Evolutionary conservation across 2,113 vertebrate genomes (phyloP).

Genomic region (Myotis lucifugus): DNA sequence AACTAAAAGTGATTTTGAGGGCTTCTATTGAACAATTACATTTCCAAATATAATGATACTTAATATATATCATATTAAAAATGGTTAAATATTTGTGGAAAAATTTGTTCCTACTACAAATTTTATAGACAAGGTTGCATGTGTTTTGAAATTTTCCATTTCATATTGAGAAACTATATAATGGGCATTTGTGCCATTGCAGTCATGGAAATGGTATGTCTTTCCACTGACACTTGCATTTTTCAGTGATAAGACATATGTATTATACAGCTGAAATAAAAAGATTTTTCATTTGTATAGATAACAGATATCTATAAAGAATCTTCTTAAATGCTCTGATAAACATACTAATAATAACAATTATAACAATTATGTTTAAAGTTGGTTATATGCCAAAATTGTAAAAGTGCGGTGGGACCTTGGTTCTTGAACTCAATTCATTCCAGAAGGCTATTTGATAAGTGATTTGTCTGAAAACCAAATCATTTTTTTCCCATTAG

Average conservation of each 20-base stretch:
- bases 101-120: neutral
- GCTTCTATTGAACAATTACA: neutral
- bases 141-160: neutral
- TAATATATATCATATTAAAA: neutral
- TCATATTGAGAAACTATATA: neutral
- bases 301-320: neutral
- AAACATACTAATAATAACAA: neutral
- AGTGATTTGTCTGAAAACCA: no score
- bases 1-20: neutral
- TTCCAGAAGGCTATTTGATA: no score
- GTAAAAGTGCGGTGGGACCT: neutral
- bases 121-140: neutral
- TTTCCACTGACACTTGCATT: neutral
- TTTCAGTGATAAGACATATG: neutral
- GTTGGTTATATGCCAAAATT: neutral
- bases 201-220: neutral
- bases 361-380: neutral
- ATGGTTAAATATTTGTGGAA: neutral
- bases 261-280: neutral
- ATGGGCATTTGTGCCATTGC: neutral
- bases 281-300: neutral
- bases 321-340: neutral
- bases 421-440: no score
- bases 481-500: no score
- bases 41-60: neutral